Base-by-base conservation (phyloP, 2,888 invertebrate species). In the Cynaeus angustus region DNA sequence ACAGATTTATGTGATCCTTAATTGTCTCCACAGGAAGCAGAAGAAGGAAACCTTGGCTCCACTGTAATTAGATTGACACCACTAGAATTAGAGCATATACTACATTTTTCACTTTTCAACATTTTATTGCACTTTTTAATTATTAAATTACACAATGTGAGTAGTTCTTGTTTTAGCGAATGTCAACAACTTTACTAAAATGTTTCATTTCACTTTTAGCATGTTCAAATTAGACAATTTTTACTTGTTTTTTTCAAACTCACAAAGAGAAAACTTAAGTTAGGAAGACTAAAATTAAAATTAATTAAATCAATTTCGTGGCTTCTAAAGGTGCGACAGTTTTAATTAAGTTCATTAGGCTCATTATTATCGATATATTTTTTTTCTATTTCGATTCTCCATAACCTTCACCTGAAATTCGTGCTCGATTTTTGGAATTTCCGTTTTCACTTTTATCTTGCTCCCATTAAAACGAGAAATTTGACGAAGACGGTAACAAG, bases 371-470 rank as follows among this genome's bases (percentile, higher is more conserved):
- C 9, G n/a, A 55, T 13, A 37, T 55, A 5, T 5, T 14, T 38
- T 55, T 12, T 7, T 33, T 12, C 10, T 8, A 30, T n/a, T 28
- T 52, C 30, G 6, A 4, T 50, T 50, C 50, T 21, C 9, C 6
- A 30, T 26, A 52, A 52, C 52, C 52, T 52, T 52, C 52, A 12
- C 28, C 52, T 10, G 26, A 48, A 48, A 48, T 26, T 52, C 7
- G 21, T 33, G 28, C 30, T 30, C 30, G 13, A 10, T 28, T 30
- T 30, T 30, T 8, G 2, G 12, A 10, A 46, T 21, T 30, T 21
- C 26, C 21, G 26, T 62, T 66, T 66, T 66, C 65, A 66, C 65
- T 66, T 66, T 66, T 66, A 43, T 16, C 30, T 65, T 46, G 65
- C 26, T 55, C 65, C 26, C 53, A 56, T 66, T 66, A 43, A n/a